Evolutionary conservation across 2,113 vertebrate species (phyloP), one percentile per base, ranked within the genome.

Genomic region (Alosa alosa): DNA sequence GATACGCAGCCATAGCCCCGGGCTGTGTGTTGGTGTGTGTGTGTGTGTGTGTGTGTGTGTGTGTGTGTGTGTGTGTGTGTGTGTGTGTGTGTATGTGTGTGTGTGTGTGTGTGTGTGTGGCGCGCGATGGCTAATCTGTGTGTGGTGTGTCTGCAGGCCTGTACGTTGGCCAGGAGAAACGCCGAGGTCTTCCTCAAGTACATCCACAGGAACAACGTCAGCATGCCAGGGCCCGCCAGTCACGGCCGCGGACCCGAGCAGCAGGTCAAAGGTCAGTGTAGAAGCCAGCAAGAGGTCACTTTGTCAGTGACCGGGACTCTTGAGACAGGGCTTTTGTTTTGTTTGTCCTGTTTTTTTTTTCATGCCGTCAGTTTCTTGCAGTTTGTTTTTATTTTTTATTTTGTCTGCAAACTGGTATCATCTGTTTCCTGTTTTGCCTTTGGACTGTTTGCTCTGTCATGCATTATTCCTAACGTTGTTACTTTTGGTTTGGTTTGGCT

Each of bases 171-270:
- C 13, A 94, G 98, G 81, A 96, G 98, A 90, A 99, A 99, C 0
- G 98, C 98, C 0, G 98, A 99, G 89, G 98, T 99, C 25, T 99
- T 99, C 86, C 96, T 99, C 84, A 99, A 99, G 94, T 99, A 99
- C 93, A 99, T 99, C 90, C 98, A 99, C 94, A 95, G 98, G 88
- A 99, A 99, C 94, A 99, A 98, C 0, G 97, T 99, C 92, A 97
- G 97, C 94, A 97, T 97, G 92, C 97, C 98, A 0, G 96, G 98
- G 25, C 96, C 96, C 0, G 94, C 96, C 20, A 94, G 97, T 89
- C 98, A 99, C 88, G 94, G 97, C 4, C 93, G 97, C 44, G 97
- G 96, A 0, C 98, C 98, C 0, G 98, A 99, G 87, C 97, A 97
- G 57, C 98, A 99, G 91, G 98, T 99, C 36, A 99, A 99, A 99